Percentiles rank a stretch among this genome's conserved stretches.
These are phyloP conservation scores for Glareola pratincola DNA, from an alignment of 2,113 vertebrate species.

Conservation along the genomic window DNA sequence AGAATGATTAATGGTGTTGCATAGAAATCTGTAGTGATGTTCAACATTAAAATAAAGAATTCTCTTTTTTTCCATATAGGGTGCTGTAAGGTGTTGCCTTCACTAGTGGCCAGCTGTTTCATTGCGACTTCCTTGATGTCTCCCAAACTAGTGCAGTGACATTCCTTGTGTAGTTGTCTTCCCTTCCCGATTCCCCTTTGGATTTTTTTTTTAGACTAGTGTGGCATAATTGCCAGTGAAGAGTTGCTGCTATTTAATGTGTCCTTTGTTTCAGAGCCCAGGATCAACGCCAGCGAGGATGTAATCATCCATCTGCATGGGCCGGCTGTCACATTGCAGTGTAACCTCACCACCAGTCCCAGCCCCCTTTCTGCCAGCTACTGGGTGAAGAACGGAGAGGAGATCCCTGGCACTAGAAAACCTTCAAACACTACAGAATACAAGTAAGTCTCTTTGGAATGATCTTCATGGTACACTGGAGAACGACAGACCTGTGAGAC, in stretches of 20 bases:
- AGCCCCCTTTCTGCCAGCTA: constrained; percentile 82
- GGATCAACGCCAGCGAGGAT: constrained; percentile 89
- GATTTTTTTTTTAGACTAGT: constrained; percentile 21
- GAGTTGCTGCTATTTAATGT: constrained; percentile 43
- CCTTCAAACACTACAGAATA: constrained; percentile 76
- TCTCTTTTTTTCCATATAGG: constrained; percentile 11
- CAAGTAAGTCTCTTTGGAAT: constrained; percentile 74
- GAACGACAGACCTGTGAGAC: background rate
- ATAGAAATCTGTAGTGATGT: background rate
- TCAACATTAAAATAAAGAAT: background rate
- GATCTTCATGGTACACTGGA: background rate
- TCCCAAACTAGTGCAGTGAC: constrained; percentile 62
- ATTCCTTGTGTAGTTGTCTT: constrained; percentile 69
- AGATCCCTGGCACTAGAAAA: constrained; percentile 82
- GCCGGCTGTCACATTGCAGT: constrained; percentile 79
- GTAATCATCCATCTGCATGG: constrained; percentile 70
- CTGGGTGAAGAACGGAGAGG: constrained; percentile 93
- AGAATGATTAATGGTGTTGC: background rate
- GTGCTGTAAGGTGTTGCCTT: constrained; percentile 62
- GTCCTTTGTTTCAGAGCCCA: constrained; percentile 87
- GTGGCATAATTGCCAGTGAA: background rate
- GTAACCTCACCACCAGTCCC: constrained; percentile 90
- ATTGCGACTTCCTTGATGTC: constrained; percentile 45
- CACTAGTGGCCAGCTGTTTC: constrained; percentile 57
- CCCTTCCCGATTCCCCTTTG: constrained; percentile 33